A percentile compares a stretch with the other conserved stretches of the same genome.
Conservation (phyloP, 2,888 invertebrate genomes). For the Ophion ventricosus region DNA sequence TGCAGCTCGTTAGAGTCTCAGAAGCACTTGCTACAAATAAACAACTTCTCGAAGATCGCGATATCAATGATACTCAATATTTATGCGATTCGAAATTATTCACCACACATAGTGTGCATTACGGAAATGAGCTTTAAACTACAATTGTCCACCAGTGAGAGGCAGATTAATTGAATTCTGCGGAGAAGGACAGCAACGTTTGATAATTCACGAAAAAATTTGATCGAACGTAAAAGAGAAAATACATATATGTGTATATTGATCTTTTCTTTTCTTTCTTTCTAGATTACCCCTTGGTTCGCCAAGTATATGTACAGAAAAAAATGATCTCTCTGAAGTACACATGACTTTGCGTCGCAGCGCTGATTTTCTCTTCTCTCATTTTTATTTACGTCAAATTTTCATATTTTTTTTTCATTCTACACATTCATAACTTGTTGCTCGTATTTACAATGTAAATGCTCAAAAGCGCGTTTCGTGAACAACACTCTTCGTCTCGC, state of each 20-base stretch:
- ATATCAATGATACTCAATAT: constrained; percentile 31
- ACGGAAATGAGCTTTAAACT: neutral
- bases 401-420: neutral
- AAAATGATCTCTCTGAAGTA: constrained; percentile 15
- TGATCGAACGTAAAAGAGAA: neutral
- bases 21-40: neutral
- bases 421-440: neutral
- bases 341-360: constrained; percentile 23
- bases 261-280: constrained; percentile 30
- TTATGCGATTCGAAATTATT: constrained; percentile 18
- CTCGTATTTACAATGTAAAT: constrained; percentile 12
- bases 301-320: constrained; percentile 41
- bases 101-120: neutral
- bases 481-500: constrained; percentile 32
- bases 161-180: neutral
- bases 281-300: constrained; percentile 52
- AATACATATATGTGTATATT: neutral
- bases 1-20: neutral
- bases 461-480: neutral
- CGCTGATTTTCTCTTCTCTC: neutral
- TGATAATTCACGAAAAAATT: constrained; percentile 1
- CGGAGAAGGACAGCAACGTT: neutral
- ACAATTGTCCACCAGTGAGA: neutral
- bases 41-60: neutral
- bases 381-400: neutral